Base-by-base conservation (phyloP, 2,888 invertebrate species). In the Drosophila percnosoma region DNA sequence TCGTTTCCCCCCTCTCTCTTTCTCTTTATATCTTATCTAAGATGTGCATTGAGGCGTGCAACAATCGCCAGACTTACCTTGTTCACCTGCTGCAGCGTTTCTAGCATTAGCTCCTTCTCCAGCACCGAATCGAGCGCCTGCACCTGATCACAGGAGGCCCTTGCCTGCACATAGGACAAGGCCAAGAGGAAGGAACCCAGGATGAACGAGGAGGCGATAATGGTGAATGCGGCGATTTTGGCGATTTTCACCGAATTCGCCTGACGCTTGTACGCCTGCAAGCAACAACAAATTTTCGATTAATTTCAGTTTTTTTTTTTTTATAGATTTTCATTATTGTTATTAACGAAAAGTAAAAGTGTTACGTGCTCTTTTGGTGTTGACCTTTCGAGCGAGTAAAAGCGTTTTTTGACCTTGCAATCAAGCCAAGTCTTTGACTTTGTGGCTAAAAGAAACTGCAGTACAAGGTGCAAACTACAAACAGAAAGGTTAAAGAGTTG, bases 161-260 rank as follows among this genome's bases (percentile, higher is more conserved):
- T 95, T 45, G 97, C 97, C 77, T 97, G 95, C 64, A 98, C 95
- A 94, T 97, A 98, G 87, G 97, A 96, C 29, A 97, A 96, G 60
- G 97, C 97, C 91, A 98, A 94, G 90, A 97, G 96, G 93, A 97
- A 97, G 73, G 96, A 94, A 77, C 97, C 97, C 89, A 97, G 93
- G 80, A 98, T 95, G 86, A 97, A 95, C 40, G 97, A 96, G 68
- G 97, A 96, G 0, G 96, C 95, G 81, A 98, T 96, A 83, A 98
- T 95, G 74, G 98, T 97, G 80, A 96, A 94, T 53, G 97, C 97
- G 24, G 96, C 96, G 90, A 98, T 97, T 93, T 96, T 95, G 34
- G 98, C 97, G 75, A 98, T 97, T 94, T 97, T 97, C 73, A 98
- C 97, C 59, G 97, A 95, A 53, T 96, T 95, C 70, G 97, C 96